These are phyloP conservation scores for Drosophila sp. DNA, from an alignment of 1,140 invertebrate species.

Conservation along the genomic window DNA sequence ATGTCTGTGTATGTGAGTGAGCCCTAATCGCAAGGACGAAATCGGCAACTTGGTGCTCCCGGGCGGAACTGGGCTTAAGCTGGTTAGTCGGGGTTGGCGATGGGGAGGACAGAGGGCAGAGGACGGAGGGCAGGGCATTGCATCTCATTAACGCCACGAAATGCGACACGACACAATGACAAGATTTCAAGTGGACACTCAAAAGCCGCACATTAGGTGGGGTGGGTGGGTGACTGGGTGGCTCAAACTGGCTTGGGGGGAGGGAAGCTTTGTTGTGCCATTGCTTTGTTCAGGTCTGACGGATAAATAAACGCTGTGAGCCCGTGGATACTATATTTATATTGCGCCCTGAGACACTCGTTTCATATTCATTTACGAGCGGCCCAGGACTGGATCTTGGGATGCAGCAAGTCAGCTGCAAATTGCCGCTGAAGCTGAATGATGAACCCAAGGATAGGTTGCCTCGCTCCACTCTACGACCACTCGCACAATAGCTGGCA, in stretches of 20 bases:
- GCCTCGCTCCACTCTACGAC: background rate
- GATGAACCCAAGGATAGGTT: conserved; percentile 13
- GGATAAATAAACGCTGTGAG: conserved; percentile 5
- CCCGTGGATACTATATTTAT: conserved; percentile 7
- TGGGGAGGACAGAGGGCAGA: conserved; percentile 7
- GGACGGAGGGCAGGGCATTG: conserved; percentile 3
- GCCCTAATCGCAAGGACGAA: background rate
- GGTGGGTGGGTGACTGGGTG: background rate
- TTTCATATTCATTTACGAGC: conserved; percentile 59
- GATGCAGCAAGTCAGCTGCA: conserved; percentile 12
- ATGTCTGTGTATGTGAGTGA: background rate
- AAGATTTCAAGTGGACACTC: conserved; percentile 64
- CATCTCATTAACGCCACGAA: conserved; percentile 70
- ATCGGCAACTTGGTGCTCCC: background rate
- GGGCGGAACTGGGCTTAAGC: background rate
- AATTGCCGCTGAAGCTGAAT: background rate
- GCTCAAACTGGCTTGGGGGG: background rate
- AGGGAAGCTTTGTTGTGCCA: conserved; percentile 35
- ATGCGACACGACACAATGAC: conserved; percentile 65
- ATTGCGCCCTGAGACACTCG: conserved; percentile 32
- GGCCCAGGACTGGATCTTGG: conserved; percentile 8
- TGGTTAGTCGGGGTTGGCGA: background rate
- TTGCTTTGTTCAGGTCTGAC: conserved; percentile 27
- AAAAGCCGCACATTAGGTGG: conserved; percentile 14
- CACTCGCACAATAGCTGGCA: conserved; percentile 18